phyloP scores from a whole-genome alignment of 2,888 invertebrate species.

The Ophion ventricosus region DNA sequence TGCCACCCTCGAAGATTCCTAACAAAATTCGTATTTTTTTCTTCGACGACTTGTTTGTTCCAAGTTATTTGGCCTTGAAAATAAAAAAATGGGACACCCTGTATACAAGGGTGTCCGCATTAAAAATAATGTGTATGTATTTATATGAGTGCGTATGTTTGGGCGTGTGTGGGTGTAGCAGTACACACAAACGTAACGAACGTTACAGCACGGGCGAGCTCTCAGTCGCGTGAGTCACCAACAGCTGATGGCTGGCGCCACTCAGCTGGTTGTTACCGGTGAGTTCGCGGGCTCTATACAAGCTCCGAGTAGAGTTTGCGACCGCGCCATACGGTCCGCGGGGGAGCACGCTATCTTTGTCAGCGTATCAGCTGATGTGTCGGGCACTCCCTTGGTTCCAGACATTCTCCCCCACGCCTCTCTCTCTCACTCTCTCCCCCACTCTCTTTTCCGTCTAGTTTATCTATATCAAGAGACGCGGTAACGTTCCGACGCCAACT shows the following conservation, averaged over 20 bases:
- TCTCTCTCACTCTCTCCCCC: neutral
- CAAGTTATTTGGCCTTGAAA: too few species aligned
- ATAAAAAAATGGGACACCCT: neutral
- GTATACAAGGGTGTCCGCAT: neutral
- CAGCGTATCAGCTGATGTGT: constrained; percentile 75
- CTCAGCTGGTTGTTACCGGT: constrained; percentile 82
- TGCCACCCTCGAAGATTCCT: too few species aligned
- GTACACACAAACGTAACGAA: constrained; percentile 3
- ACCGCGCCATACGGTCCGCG: constrained; percentile 54
- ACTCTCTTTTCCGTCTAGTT: neutral
- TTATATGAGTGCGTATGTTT: neutral
- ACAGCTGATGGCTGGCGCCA: constrained; percentile 83
- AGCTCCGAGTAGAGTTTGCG: constrained; percentile 41
- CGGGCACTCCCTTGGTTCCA: constrained; percentile 35
- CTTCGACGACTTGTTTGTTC: too few species aligned
- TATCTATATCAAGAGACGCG: neutral
- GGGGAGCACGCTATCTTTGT: constrained; percentile 75
- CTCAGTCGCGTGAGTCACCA: constrained; percentile 80
- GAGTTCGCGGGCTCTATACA: constrained; percentile 67
- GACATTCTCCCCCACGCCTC: neutral
- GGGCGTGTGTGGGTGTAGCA: neutral
- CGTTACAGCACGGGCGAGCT: constrained; percentile 58
- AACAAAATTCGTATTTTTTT: too few species aligned
- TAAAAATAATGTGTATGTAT: neutral
- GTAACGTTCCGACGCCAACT: neutral